Evolutionary conservation across 1,140 invertebrate genomes (phyloP).

Genomic region (Hirudo medicinalis): DNA sequence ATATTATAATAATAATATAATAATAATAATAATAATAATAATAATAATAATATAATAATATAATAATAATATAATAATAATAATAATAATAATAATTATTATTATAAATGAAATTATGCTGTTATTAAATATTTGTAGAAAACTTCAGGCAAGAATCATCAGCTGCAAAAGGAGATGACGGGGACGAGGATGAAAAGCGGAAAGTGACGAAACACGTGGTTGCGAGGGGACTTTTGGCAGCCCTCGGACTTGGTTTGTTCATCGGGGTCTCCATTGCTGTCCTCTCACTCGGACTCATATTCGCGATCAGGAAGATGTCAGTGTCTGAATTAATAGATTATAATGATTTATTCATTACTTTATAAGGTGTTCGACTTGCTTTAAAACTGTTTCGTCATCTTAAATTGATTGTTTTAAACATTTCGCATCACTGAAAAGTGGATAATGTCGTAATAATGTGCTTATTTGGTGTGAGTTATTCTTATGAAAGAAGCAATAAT

Average conservation of each 20-base stretch:
- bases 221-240: not conserved
- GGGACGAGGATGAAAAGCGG: not conserved
- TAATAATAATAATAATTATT: not conserved
- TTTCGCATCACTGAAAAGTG: not conserved
- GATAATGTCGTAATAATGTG: not conserved
- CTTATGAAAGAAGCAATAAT: too few relatives aligned
- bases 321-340: not conserved
- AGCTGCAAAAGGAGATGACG: constrained; percentile 5
- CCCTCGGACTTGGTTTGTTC: not conserved
- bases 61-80: not conserved
- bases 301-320: not conserved
- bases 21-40: not conserved
- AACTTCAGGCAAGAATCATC: not conserved
- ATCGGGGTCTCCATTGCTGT: not conserved
- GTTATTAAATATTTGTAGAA: not conserved
- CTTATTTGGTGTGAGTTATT: not conserved
- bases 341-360: not conserved
- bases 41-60: not conserved
- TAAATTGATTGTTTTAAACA: too few relatives aligned
- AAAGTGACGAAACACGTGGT: not conserved
- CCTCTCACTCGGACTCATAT: not conserved
- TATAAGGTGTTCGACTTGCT: not conserved
- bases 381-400: too few relatives aligned
- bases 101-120: not conserved
- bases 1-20: not conserved